Conservation (phyloP, 1,140 invertebrate genomes). For the Heliconius melpomene region DNA sequence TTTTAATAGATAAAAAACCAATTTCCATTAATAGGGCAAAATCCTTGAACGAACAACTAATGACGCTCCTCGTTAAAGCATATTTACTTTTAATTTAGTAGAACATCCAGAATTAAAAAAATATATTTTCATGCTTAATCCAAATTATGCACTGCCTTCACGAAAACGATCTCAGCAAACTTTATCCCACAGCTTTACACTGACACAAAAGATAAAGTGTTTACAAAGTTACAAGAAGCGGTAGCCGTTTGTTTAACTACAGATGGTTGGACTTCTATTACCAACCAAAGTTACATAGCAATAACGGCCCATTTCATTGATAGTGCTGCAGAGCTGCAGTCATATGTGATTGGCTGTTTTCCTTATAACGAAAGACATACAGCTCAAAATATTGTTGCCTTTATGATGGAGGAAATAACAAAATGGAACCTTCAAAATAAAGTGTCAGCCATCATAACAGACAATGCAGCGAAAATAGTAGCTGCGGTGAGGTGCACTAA, state of each 20-base stretch:
- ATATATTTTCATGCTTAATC: background rate
- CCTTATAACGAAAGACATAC: background rate
- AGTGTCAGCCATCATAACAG: background rate
- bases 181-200: background rate
- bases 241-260: constrained; percentile 3
- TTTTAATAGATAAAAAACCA: no score
- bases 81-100: background rate
- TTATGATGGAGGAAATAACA: constrained; percentile 1
- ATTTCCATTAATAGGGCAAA: background rate
- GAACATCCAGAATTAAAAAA: background rate
- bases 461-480: background rate
- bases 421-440: background rate
- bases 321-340: background rate
- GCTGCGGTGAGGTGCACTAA: background rate
- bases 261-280: background rate
- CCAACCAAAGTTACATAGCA: constrained; percentile 7
- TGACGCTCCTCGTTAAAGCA: background rate
- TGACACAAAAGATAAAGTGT: no score
- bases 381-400: background rate
- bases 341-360: background rate
- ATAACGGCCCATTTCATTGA: background rate
- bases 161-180: background rate
- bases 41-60: background rate
- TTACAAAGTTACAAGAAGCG: background rate
- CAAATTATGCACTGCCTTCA: background rate